Conservation (phyloP, 1,140 invertebrate species). For the Lamellibrachia luymesi region DNA sequence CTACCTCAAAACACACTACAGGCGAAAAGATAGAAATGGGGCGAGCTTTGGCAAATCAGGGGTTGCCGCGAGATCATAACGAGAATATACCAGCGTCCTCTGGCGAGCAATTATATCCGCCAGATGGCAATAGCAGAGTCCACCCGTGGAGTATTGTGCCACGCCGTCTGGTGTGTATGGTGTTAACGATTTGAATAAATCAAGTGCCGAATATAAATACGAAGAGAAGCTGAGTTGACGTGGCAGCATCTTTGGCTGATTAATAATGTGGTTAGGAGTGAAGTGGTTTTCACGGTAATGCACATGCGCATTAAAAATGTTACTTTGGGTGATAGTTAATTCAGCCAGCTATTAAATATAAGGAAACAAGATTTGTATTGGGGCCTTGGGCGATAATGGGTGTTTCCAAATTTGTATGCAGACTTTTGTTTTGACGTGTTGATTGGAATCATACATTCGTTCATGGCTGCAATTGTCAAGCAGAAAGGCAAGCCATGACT, state of each 20-base stretch:
- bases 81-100: not conserved
- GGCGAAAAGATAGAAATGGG: not conserved
- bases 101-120: not conserved
- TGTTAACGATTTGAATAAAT: not conserved
- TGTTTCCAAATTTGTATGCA: not conserved
- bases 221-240: not conserved
- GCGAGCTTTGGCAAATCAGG: slow-evolving; percentile 3
- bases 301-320: not conserved
- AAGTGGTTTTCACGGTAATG: not conserved
- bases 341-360: not conserved
- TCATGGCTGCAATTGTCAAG: not conserved
- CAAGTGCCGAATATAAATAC: not conserved
- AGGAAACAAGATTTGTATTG: not conserved
- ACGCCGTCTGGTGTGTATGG: too few relatives aligned
- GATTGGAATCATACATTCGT: not conserved
- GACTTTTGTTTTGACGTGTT: not conserved
- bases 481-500: not conserved
- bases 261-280: not conserved
- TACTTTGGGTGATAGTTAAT: not conserved
- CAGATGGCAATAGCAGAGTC: too few relatives aligned
- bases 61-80: not conserved
- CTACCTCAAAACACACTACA: not conserved
- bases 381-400: not conserved
- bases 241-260: not conserved
- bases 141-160: too few relatives aligned